Evolutionary conservation across 2,888 invertebrate genomes (phyloP), one percentile per base, ranked within the genome.

Genomic region (Pachymerium ferrugineum): DNA sequence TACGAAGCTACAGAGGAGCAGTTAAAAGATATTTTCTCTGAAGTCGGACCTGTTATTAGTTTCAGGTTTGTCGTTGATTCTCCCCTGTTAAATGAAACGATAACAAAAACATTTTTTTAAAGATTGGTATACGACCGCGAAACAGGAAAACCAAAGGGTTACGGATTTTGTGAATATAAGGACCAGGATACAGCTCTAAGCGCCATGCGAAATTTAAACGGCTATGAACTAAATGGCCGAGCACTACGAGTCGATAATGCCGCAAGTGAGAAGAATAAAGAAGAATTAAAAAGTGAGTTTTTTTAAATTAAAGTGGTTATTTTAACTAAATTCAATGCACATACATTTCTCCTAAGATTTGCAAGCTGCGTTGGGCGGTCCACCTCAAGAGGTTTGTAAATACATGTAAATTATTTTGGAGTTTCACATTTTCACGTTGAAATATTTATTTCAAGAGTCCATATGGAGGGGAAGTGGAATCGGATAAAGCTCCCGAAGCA

Each of bases 1-100:
- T 99, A 99, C 84, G 99, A 99, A 85, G 97, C 97, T 1, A 97
- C 97, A 0, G 99, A 99, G 84, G 98, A 99, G 80, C 96, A 97
- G 82, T 85, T 99, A 6, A 96, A 95, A 82, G 97, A 97, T 81
- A 96, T 99, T 79, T 99, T 99, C 82, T 92, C 93, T 79, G 96
- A 97, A 88, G 97, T 95, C 68, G 97, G 97, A 0, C 95, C 97
- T 68, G 97, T 97, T 6, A 85, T 97, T 70, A 97, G 96, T 0
- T 93, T 97, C 80, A 92, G 93, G 91, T 89, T 83, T 83, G 84
- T 69, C 8, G 12, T 16, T 62, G 8, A 8, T 14, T 62, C 8
- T 62, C 10, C 38, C 12, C 38, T 35, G 12, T 12, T 35, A 35
- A 35, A 35, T 69, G 30, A 1, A 30, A 28, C 29, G 68, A 31